These are phyloP conservation scores for Sardinella longiceps DNA, from an alignment of 2,797 vertebrate genomes.

Conservation along the genomic window DNA sequence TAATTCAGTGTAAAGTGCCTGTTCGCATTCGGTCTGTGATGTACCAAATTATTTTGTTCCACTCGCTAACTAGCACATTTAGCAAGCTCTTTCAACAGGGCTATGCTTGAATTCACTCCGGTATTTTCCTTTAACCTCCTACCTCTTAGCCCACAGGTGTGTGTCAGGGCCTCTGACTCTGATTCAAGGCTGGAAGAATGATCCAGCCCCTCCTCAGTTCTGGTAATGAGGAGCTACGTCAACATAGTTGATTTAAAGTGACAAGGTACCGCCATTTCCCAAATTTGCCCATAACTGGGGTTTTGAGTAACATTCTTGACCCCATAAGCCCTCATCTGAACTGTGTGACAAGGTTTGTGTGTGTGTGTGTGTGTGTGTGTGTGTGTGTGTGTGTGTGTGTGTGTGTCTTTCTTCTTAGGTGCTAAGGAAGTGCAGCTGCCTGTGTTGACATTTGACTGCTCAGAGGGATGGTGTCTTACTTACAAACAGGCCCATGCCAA, in stretches of 20 bases:
- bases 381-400: too few species aligned
- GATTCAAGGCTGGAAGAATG: neutral
- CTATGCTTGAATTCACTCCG: too few species aligned
- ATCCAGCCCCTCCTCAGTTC: neutral
- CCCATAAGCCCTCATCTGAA: neutral
- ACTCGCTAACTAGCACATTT: too few species aligned
- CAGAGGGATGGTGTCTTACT: neutral
- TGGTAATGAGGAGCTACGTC: neutral
- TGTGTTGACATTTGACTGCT: neutral
- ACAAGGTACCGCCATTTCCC: neutral
- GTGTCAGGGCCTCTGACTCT: neutral
- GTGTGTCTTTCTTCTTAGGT: neutral
- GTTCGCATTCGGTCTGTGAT: too few species aligned
- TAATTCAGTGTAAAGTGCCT: too few species aligned
- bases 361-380: too few species aligned
- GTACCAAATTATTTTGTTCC: too few species aligned
- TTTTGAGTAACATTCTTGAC: neutral
- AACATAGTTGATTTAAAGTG: neutral
- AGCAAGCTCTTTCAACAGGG: too few species aligned
- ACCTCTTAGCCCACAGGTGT: too few species aligned
- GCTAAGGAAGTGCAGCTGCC: conserved; percentile 12
- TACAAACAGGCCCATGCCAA: neutral
- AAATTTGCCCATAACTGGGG: neutral
- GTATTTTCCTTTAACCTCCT: too few species aligned
- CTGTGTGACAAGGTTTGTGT: neutral